phyloP scores from a whole-genome alignment of 2,113 vertebrate species.

The Ailuropoda melanoleuca region DNA sequence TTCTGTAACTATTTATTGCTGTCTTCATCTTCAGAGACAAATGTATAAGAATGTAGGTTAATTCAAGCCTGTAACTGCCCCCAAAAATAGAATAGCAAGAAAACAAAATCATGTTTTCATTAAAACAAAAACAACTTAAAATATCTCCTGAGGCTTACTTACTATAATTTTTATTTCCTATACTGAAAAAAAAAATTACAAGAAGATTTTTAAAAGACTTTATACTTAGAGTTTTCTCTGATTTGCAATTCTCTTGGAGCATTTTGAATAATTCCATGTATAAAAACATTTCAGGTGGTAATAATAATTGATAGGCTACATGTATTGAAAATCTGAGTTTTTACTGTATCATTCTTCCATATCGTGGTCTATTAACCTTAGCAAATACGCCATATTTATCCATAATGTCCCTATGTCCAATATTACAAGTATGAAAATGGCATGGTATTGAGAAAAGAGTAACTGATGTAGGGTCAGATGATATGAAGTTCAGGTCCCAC shows the following conservation, averaged over 20 bases:
- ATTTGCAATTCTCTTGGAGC: background rate
- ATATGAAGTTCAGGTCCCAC: background rate
- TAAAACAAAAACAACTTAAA: slow-evolving; percentile 12
- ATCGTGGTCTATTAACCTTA: background rate
- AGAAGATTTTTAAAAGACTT: background rate
- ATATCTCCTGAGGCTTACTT: background rate
- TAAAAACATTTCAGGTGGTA: background rate
- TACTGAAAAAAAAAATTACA: background rate
- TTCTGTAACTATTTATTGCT: background rate
- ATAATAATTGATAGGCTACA: background rate
- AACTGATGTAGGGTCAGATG: background rate
- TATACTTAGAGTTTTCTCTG: background rate
- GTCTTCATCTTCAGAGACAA: background rate
- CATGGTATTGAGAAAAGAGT: background rate
- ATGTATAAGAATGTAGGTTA: background rate
- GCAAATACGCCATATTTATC: background rate
- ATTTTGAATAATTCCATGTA: background rate
- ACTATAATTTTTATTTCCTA: slow-evolving; percentile 39
- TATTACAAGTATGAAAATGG: background rate
- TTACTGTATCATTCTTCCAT: background rate
- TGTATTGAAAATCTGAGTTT: background rate
- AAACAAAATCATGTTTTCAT: slow-evolving; percentile 36
- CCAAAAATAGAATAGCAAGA: background rate
- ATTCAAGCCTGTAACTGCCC: background rate
- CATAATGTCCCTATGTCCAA: background rate